Evolutionary conservation across 2,888 invertebrate genomes (phyloP), one percentile per base, ranked within the genome.

Genomic region (Cerceris rybyensis): DNA sequence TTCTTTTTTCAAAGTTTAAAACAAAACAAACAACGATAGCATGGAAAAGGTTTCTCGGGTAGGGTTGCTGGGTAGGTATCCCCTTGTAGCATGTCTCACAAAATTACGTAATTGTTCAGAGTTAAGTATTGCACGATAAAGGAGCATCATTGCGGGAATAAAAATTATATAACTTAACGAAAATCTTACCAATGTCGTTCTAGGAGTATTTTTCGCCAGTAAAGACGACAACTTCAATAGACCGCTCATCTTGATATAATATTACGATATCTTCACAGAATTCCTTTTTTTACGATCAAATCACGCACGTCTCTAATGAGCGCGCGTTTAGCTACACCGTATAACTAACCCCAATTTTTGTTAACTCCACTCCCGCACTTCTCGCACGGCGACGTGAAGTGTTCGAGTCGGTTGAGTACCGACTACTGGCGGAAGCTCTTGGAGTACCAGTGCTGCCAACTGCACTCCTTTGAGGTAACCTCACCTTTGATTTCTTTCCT

Each of bases 191-290:
- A 89, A 80, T 42, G 86, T 86, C 63, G 82, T 73, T 49, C 79
- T 75, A 52, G 86, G 79, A 58, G 79, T 55, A 69, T 88, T 88
- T 84, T 86, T 90, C 66, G 88, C 86, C 55, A 91, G 83, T 64
- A 89, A 77, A 69, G 86, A 85, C 85, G 91, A 89, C 55, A 91
- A 79, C 85, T 90, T 91, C 80, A 91, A 83, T 78, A 91, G 83
- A 75, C 91, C 87, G 75, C 88, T 91, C 91, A 91, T 91, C 70
- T 73, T 85, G 58, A 4, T 63, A 11, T 50, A n/a, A 42, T 17
- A 68, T 65, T 43, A 71, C 67, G 41, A 52, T 14, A 13, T 54
- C 6, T 16, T n/a, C 17, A 14, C 14, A 9, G 6, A 46, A 49
- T 46, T 66, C n/a, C 63, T 14, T 28, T 66, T 75, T 64, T 75